A percentile compares a stretch with the other conserved stretches of the same genome.
Conservation (phyloP, 2,888 invertebrate genomes). For the Euspilapteryx auroguttella region DNA sequence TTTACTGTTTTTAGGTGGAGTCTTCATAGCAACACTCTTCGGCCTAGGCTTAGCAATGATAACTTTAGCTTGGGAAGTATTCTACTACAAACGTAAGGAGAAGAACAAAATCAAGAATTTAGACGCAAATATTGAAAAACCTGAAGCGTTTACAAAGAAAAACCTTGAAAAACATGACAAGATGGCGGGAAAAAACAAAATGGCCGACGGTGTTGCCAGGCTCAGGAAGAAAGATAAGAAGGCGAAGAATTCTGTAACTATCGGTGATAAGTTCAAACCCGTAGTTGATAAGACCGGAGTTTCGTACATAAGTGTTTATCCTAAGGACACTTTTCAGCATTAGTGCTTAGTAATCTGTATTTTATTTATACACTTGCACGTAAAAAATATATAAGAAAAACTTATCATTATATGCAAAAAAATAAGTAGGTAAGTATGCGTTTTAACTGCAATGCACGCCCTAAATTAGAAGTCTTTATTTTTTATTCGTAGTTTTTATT, state of each 20-base stretch:
- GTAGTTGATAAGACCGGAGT: conserved; percentile 21
- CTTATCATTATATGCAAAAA: too few relatives aligned
- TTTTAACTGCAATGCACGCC: too few relatives aligned
- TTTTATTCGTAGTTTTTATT: too few relatives aligned
- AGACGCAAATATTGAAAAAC: conserved; percentile 15
- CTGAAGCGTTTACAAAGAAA: conserved; percentile 12
- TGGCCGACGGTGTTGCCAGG: conserved; percentile 14
- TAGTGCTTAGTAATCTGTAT: too few relatives aligned
- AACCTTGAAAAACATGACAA: too few relatives aligned
- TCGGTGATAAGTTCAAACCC: conserved; percentile 46
- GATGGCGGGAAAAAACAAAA: too few relatives aligned
- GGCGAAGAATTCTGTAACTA: conserved; percentile 26
- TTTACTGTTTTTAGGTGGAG: conserved; percentile 81
- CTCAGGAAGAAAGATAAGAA: conserved; percentile 14
- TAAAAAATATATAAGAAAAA: too few relatives aligned
- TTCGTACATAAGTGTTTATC: conserved; percentile 41
- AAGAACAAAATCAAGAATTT: conserved; percentile 25
- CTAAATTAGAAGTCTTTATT: too few relatives aligned
- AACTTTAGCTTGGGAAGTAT: conserved; percentile 78
- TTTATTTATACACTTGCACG: too few relatives aligned
- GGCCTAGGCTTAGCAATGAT: conserved; percentile 84
- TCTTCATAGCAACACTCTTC: conserved; percentile 87
- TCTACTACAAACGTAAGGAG: conserved; percentile 69
- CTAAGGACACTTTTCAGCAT: too few relatives aligned
- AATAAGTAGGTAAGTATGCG: too few relatives aligned